These are phyloP conservation scores for Clarias gariepinus DNA, from an alignment of 2,113 vertebrate genomes.

Conservation along the genomic window DNA sequence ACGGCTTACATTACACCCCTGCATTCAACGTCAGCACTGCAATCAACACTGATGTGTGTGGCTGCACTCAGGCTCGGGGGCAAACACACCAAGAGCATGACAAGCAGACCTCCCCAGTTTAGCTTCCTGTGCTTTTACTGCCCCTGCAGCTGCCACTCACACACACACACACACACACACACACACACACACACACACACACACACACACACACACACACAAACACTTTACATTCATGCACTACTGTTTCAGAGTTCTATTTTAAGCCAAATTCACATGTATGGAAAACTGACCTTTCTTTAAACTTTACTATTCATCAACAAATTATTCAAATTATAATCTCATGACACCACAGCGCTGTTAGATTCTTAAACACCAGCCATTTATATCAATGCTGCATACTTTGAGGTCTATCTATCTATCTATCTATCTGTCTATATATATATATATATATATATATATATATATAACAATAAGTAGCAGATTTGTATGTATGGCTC, in stretches of 20 bases:
- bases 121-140: constrained; percentile 35
- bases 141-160: constrained; percentile 9
- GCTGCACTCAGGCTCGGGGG: constrained; percentile 19
- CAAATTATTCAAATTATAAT: not conserved
- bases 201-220: not conserved
- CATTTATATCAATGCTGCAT: not conserved
- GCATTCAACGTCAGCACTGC: constrained; percentile 34
- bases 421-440: no score
- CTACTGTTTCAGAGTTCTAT: not conserved
- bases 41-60: constrained; percentile 38
- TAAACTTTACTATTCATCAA: not conserved
- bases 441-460: no score
- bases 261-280: not conserved
- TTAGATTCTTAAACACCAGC: not conserved
- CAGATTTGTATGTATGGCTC: no score
- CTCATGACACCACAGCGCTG: not conserved
- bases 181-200: constrained; percentile 28
- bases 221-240: not conserved
- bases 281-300: not conserved
- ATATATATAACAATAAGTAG: no score
- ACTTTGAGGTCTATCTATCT: no score
- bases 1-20: constrained; percentile 44
- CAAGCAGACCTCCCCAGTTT: constrained; percentile 31
- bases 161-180: not conserved
- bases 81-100: constrained; percentile 39